A percentile compares a stretch with the other conserved stretches of the same genome.
phyloP scores from a whole-genome alignment of 1,140 invertebrate species.

The Pogonomyrmex californicus region DNA sequence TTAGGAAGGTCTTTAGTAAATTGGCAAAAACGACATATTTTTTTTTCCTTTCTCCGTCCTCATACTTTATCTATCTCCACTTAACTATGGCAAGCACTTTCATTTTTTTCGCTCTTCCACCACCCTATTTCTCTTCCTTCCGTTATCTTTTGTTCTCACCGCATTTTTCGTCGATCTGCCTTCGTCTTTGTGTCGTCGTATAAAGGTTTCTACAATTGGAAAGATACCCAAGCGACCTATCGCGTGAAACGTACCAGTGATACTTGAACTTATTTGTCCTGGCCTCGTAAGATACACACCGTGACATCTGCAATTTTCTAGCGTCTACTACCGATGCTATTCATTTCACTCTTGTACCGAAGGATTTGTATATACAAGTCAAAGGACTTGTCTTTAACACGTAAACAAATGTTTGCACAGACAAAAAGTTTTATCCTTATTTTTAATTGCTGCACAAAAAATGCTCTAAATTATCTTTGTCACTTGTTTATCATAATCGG shows the following conservation, averaged over 20 bases:
- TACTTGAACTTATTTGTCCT: constrained; percentile 42
- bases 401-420: neutral
- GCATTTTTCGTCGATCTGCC: constrained; percentile 2
- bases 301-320: constrained; percentile 37
- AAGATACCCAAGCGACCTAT: constrained; percentile 37
- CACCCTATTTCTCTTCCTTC: neutral
- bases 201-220: neutral
- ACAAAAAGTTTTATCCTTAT: neutral
- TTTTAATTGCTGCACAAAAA: neutral
- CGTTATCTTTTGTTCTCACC: neutral
- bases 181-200: neutral
- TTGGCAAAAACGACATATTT: constrained; percentile 68
- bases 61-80: neutral
- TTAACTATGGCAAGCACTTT: neutral
- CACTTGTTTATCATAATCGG: no score
- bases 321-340: neutral
- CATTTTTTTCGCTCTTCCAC: neutral
- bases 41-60: neutral
- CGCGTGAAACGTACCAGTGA: constrained; percentile 3
- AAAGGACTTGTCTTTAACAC: no score
- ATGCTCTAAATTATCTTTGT: neutral
- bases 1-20: constrained; percentile 60
- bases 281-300: constrained; percentile 33
- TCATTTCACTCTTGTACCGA: neutral
- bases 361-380: neutral